Conservation (phyloP, 2,888 invertebrate genomes). For the Teinopalpus imperialis region DNA sequence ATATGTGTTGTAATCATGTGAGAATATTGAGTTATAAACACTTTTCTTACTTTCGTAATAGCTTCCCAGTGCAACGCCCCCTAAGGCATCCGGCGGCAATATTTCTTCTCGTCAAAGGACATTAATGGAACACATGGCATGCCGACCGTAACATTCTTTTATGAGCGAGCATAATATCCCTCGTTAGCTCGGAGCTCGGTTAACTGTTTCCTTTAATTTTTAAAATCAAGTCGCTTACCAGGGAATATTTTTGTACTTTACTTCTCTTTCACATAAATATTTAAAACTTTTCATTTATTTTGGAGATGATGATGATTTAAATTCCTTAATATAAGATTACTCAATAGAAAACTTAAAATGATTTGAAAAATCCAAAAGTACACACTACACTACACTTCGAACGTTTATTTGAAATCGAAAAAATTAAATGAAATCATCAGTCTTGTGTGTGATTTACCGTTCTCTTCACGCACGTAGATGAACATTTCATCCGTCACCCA, state of each 20-base stretch:
- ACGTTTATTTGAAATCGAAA: too few species aligned
- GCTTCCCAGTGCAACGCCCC: slow-evolving; percentile 27
- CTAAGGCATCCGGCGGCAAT: slow-evolving; percentile 41
- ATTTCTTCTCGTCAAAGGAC: slow-evolving; percentile 38
- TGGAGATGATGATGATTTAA: too few species aligned
- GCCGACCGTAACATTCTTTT: slow-evolving; percentile 32
- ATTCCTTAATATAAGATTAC: too few species aligned
- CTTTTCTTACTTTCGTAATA: slow-evolving; percentile 17
- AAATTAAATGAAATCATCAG: too few species aligned
- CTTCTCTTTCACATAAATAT: neutral
- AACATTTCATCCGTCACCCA: too few species aligned
- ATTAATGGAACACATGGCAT: slow-evolving; percentile 34
- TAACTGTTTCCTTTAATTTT: slow-evolving; percentile 25
- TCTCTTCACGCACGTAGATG: too few species aligned
- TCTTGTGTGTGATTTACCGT: too few species aligned
- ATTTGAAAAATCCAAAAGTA: too few species aligned
- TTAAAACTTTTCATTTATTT: too few species aligned
- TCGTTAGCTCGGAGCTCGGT: slow-evolving; percentile 20
- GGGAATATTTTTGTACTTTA: neutral
- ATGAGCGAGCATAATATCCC: slow-evolving; percentile 34
- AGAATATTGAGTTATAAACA: too few species aligned
- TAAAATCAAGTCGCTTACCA: slow-evolving; percentile 8
- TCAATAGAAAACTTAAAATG: too few species aligned
- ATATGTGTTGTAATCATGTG: neutral
- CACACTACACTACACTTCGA: too few species aligned